Evolutionary conservation across 2,113 vertebrate species (phyloP), one percentile per base, ranked within the genome.

Genomic region (Paramormyrops kingsleyae): DNA sequence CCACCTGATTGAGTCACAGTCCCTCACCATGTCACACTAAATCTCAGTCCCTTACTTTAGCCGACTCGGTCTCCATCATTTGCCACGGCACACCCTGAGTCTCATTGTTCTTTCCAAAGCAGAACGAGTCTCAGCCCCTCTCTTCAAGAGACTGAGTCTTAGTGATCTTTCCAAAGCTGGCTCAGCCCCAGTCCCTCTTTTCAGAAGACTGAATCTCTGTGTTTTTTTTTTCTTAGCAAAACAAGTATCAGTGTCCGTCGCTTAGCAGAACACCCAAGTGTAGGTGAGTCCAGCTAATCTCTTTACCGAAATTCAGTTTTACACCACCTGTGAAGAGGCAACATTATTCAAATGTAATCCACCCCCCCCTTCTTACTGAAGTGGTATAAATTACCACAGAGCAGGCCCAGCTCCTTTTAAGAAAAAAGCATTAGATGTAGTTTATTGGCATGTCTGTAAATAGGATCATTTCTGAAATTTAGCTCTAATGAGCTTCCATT

Each of bases 381-480:
- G 44, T 15, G 1, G 39, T 84, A 84, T 84, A 84, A 84, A 84
- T 84, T 12, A 84, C 35, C 24, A 84, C 5, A 87, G 21, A 84
- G 42, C 44, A 84, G 24, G 8, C 44, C 21, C 24, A 15, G 17
- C 27, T 56, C 50, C 49, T 50, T 56, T 87, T 87, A 52, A 56
- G n/a, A 31, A 87, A 87, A 84, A 84, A 84, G 21, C 83, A 84
- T 90, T 91, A 90, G 91, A 87, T 89, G 80, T 91, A 92, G 89
- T 89, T 91, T 93, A 94, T 92, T 93, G 93, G 94, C 93, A 95
- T 94, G 92, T 91, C 91, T 93, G 90, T 92, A 94, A 94, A 89
- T 6, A 77, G 92, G 89, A 96, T 96, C 93, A 94, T 94, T 96
- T 94, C 94, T 93, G 92, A 94, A 95, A 95, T 92, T 93, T 95